A percentile compares a stretch with the other conserved stretches of the same genome.
Evolutionary conservation across 2,888 invertebrate species (phyloP).

Genomic region (Lycia hirtaria): DNA sequence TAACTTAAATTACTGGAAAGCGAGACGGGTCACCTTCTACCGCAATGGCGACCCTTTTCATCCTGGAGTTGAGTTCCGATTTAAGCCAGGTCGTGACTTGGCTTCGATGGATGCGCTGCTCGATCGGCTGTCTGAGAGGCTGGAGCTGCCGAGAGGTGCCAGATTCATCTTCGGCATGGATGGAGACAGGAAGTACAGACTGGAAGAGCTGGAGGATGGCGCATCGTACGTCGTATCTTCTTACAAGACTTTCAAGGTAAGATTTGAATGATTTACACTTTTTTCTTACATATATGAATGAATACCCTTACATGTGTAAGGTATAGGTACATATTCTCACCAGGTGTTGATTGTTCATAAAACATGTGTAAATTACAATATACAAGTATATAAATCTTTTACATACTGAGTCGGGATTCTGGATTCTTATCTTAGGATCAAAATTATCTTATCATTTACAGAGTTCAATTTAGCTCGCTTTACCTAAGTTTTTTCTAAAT

Average conservation of each 20-base stretch:
- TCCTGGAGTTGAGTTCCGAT: slow-evolving; percentile 93
- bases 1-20: slow-evolving; percentile 94
- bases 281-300: no score
- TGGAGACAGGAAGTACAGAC: slow-evolving; percentile 92
- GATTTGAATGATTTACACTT: slow-evolving; percentile 29
- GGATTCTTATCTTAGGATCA: no score
- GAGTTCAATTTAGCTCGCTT: no score
- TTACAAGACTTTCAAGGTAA: slow-evolving; percentile 95
- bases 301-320: not conserved
- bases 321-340: not conserved
- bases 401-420: no score
- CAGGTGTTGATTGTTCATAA: no score
- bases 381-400: no score
- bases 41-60: slow-evolving; percentile 97
- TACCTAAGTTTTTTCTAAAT: no score
- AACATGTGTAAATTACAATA: no score
- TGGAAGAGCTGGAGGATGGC: slow-evolving; percentile 96
- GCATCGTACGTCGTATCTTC: slow-evolving; percentile 97
- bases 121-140: slow-evolving; percentile 93
- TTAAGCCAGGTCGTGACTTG: slow-evolving; percentile 95
- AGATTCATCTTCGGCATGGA: slow-evolving; percentile 97
- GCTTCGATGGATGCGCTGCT: slow-evolving; percentile 93
- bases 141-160: slow-evolving; percentile 95
- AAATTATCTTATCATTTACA: no score
- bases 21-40: slow-evolving; percentile 94